phyloP scores from a whole-genome alignment of 2,797 vertebrate species.

The Harpagifer antarcticus region DNA sequence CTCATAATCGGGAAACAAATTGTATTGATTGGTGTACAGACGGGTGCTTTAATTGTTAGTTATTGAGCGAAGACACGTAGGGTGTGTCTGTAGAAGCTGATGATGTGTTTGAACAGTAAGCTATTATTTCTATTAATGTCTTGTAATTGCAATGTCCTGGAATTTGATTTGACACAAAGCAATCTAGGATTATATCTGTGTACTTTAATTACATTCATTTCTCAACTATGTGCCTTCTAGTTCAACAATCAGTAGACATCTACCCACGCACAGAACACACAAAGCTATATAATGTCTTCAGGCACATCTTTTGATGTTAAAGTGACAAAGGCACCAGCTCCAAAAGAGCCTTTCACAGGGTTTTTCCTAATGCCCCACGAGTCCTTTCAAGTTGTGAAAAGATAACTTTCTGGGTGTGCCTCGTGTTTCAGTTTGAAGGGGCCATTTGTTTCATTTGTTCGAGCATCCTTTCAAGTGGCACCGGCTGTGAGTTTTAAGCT shows the following conservation, averaged over 20 bases:
- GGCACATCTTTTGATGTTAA: constrained; percentile 78
- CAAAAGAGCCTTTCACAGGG: constrained; percentile 74
- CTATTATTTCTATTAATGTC: background rate
- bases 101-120: background rate
- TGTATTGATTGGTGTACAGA: constrained; percentile 40
- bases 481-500: constrained; percentile 46
- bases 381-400: constrained; percentile 78
- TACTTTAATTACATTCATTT: background rate
- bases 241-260: constrained; percentile 67
- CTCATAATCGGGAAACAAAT: constrained; percentile 22
- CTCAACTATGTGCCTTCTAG: constrained; percentile 53
- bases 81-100: background rate
- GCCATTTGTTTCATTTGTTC: constrained; percentile 72
- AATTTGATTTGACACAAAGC: background rate
- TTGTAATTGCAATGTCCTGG: background rate
- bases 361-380: constrained; percentile 69
- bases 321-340: constrained; percentile 78
- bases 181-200: background rate
- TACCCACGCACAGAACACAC: constrained; percentile 71
- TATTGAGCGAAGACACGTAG: background rate
- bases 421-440: constrained; percentile 66
- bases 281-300: constrained; percentile 77
- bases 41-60: constrained; percentile 16
- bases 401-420: constrained; percentile 80
- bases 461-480: constrained; percentile 68